Percentiles rank a stretch among this genome's conserved stretches.
Conservation (phyloP, 1,140 invertebrate genomes). For the Drosophila tani region DNA sequence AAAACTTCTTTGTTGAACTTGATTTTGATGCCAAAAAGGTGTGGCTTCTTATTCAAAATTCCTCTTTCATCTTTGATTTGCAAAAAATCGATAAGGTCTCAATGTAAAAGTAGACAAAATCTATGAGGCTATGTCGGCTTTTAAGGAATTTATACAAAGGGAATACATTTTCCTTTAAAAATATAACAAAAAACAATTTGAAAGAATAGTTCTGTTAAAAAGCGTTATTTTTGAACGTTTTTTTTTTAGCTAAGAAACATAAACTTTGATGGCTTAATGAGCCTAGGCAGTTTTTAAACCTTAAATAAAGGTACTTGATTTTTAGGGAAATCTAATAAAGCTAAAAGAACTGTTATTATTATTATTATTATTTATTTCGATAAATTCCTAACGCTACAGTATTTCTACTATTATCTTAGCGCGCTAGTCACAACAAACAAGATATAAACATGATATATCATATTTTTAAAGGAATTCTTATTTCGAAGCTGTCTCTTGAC, state of each 20-base stretch:
- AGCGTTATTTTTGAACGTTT: not conserved
- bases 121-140: not conserved
- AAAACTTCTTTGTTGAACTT: not conserved
- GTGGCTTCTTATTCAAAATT: not conserved
- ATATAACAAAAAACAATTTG: not conserved
- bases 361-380: too few species aligned
- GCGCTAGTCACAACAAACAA: too few species aligned
- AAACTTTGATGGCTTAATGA: not conserved
- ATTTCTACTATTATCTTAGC: too few species aligned
- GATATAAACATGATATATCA: too few species aligned
- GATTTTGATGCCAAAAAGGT: not conserved
- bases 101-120: too few species aligned
- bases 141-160: not conserved
- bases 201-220: not conserved
- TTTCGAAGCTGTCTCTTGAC: not conserved
- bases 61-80: not conserved
- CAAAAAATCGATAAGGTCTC: not conserved
- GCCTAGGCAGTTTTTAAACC: not conserved
- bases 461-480: not conserved
- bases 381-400: too few species aligned
- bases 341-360: not conserved
- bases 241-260: not conserved
- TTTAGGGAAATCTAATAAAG: not conserved
- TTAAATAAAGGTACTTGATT: not conserved
- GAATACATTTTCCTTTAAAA: not conserved